Evolutionary conservation across 2,113 vertebrate genomes (phyloP), one percentile per base, ranked within the genome.

Genomic region (Elephantulus edwardii): DNA sequence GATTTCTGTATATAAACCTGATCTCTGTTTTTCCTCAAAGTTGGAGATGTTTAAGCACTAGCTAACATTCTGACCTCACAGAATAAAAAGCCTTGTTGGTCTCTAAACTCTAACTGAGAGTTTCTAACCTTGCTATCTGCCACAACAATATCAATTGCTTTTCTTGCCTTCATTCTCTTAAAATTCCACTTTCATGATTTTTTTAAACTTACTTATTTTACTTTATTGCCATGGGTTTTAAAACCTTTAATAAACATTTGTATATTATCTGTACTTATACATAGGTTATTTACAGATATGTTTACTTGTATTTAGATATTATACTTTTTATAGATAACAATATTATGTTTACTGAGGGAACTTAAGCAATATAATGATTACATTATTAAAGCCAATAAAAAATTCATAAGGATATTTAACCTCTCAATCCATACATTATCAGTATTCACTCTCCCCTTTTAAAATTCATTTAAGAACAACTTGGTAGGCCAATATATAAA

Each of bases 381-480:
- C 88, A 92, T 88, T 86, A 83, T 42, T 46, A 83, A 92, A 91
- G 68, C 17, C 74, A 93, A 81, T 81, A 70, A 92, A 89, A 48
- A 93, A 93, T 76, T 80, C 93, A 92, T 93, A 75, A 90, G 89
- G 74, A 89, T 74, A 91, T 74, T 80, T 71, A 94, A 33, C 71
- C 40, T 94, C 46, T 91, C 40, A 79, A 90, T 3, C 42, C 58
- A 50, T n/a, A 76, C 76, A 83, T 42, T 88, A 76, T 88, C 42
- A 60, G 71, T 66, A 88, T 62, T 91, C 54, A 90, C 62, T 92
- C 83, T 66, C 77, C 81, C 76, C 56, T 92, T 93, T 86, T 83
- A 35, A 91, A 92, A 89, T 86, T 60, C 72, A 93, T 89, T 66
- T 92, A 95, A 75, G 89, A 96, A 91, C 38, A 92, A 90, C 90